A percentile compares a stretch with the other conserved stretches of the same genome.
Evolutionary conservation across 53 echinoderm and acorn worm genomes (phyloP).

Genomic region (Mesocentrotus franciscanus): DNA sequence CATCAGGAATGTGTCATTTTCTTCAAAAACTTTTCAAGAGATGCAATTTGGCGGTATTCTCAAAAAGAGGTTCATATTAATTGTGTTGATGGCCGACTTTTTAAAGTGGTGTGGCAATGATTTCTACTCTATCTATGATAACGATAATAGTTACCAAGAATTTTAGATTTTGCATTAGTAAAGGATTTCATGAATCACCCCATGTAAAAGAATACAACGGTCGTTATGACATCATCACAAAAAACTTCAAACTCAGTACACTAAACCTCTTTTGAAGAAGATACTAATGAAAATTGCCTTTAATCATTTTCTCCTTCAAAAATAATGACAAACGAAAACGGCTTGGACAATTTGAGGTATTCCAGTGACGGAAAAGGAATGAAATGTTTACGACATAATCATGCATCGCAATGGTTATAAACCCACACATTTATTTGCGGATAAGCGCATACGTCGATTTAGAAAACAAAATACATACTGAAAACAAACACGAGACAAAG

Average conservation of each 20-base stretch:
- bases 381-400: neutral
- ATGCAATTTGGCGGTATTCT: no score
- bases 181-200: neutral
- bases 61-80: neutral
- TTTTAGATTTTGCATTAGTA: neutral
- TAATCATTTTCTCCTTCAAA: neutral
- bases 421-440: no score
- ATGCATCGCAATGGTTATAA: no score
- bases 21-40: neutral
- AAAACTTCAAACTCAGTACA: neutral
- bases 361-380: neutral
- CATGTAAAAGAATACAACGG: neutral
- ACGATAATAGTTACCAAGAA: neutral
- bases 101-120: neutral
- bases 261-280: neutral
- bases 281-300: neutral
- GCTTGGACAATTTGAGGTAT: neutral
- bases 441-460: no score
- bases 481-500: no score
- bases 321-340: neutral
- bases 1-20: neutral
- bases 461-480: no score
- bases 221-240: neutral
- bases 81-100: neutral
- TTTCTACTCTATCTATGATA: neutral